phyloP scores from a whole-genome alignment of 2,797 vertebrate species.

The Pseudocheirus occidentalis region DNA sequence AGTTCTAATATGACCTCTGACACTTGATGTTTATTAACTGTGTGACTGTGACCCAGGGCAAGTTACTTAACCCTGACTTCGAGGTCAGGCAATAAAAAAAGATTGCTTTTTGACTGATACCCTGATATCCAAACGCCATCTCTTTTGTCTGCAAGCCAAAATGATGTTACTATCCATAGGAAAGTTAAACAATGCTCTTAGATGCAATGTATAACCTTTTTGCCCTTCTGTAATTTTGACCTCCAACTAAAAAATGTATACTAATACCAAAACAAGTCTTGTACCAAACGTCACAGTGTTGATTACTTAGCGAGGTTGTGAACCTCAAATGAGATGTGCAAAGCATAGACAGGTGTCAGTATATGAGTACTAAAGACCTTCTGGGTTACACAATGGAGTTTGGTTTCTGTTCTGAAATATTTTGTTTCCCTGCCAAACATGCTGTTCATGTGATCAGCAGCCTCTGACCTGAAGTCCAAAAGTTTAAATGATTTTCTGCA shows the following conservation, averaged over 20 bases:
- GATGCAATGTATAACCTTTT: constrained; percentile 42
- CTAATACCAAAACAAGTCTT: neutral
- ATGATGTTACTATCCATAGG: constrained; percentile 12
- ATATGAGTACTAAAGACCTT: constrained; percentile 41
- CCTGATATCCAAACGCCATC: neutral
- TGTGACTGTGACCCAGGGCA: too few relatives aligned
- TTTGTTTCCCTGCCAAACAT: constrained; percentile 62
- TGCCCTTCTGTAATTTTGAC: constrained; percentile 45
- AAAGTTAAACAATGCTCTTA: constrained; percentile 36
- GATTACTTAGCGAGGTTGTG: neutral
- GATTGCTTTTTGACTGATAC: constrained; percentile 9
- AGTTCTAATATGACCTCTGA: too few relatives aligned
- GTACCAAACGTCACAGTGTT: constrained; percentile 43
- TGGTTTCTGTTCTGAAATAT: constrained; percentile 58
- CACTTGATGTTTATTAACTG: too few relatives aligned
- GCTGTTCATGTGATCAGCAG: constrained; percentile 16
- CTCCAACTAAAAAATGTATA: constrained; percentile 34
- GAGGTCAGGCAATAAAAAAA: too few relatives aligned
- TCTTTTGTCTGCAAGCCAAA: constrained; percentile 44
- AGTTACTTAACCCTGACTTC: too few relatives aligned
- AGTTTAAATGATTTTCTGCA: constrained; percentile 43
- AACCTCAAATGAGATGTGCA: neutral
- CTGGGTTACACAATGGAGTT: constrained; percentile 44
- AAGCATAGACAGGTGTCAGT: neutral
- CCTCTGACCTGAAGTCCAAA: constrained; percentile 46